Percentiles rank a stretch among this genome's conserved stretches.
Conservation (phyloP, 2,797 vertebrate genomes). For the Stomatorhinus walkeri region DNA sequence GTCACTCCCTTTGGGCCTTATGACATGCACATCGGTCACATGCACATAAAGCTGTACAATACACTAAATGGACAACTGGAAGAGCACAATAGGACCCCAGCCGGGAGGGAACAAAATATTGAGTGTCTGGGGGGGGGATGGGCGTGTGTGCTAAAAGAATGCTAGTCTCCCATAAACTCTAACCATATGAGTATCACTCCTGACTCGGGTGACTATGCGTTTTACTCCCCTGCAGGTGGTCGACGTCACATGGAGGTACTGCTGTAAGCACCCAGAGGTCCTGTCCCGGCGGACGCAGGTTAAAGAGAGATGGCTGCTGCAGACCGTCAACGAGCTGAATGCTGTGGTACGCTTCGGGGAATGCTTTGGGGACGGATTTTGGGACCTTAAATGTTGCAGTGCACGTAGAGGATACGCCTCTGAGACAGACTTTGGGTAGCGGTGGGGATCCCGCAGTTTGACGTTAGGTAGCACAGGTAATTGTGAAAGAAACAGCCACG, state of each 20-base stretch:
- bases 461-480: neutral
- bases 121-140: neutral
- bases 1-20: neutral
- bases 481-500: neutral
- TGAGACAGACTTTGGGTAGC: neutral
- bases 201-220: neutral
- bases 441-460: neutral
- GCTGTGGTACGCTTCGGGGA: slow-evolving; percentile 53
- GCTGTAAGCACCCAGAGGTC: slow-evolving; percentile 85
- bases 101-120: neutral
- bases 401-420: slow-evolving; percentile 15
- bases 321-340: slow-evolving; percentile 75
- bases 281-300: slow-evolving; percentile 73
- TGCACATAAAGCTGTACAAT: neutral
- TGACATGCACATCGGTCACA: neutral
- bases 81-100: neutral
- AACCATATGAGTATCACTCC: neutral
- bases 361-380: neutral
- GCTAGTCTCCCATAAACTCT: neutral
- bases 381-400: slow-evolving; percentile 32
- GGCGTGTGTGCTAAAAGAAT: too few relatives aligned
- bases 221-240: slow-evolving; percentile 64
- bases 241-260: slow-evolving; percentile 96
- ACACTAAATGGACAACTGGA: neutral
- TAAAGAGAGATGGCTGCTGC: slow-evolving; percentile 75